A percentile compares a stretch with the other conserved stretches of the same genome.
These are phyloP conservation scores for Entosphenus tridentatus DNA, from an alignment of 2,113 vertebrate genomes.

Conservation along the genomic window DNA sequence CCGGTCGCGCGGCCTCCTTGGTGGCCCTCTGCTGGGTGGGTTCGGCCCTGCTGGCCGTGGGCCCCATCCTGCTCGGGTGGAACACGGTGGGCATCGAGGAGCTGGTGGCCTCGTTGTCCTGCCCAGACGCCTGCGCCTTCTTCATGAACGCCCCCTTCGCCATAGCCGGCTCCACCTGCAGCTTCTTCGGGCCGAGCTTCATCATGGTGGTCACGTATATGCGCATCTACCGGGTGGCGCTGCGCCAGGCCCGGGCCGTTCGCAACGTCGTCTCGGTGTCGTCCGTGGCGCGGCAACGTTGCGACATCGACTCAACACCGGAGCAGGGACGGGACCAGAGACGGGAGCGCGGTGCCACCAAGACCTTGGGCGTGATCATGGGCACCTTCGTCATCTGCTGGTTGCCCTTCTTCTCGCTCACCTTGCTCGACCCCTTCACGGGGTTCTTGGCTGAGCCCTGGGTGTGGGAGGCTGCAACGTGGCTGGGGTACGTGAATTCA, in stretches of 20 bases:
- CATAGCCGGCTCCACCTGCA: conserved; percentile 19
- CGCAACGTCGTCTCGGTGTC: conserved; percentile 16
- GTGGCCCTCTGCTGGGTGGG: conserved; percentile 31
- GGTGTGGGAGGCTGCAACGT: conserved; percentile 30
- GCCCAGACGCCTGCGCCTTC: conserved; percentile 9
- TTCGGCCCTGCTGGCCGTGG: conserved; percentile 31
- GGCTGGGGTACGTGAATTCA: conserved; percentile 79
- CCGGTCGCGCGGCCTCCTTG: conserved; percentile 21
- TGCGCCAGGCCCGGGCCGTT: conserved; percentile 46
- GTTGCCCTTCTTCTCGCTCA: conserved; percentile 69
- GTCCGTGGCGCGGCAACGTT: conserved; percentile 17
- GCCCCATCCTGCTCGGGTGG: conserved; percentile 36
- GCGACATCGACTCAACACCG: neutral
- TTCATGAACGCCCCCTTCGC: conserved; percentile 22
- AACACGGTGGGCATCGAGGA: conserved; percentile 31
- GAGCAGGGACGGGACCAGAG: conserved; percentile 5
- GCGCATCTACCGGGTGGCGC: conserved; percentile 55
- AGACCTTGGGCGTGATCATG: conserved; percentile 55
- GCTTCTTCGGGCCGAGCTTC: conserved; percentile 21
- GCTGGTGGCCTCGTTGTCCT: conserved; percentile 6
- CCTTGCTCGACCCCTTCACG: conserved; percentile 33
- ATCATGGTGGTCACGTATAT: conserved; percentile 17
- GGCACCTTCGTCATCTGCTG: conserved; percentile 69
- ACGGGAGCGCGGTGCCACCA: conserved; percentile 62
- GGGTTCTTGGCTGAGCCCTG: conserved; percentile 10